Evolutionary conservation across 1,140 invertebrate genomes (phyloP), one percentile per base, ranked within the genome.

Genomic region (Druon quercuslanigerum): DNA sequence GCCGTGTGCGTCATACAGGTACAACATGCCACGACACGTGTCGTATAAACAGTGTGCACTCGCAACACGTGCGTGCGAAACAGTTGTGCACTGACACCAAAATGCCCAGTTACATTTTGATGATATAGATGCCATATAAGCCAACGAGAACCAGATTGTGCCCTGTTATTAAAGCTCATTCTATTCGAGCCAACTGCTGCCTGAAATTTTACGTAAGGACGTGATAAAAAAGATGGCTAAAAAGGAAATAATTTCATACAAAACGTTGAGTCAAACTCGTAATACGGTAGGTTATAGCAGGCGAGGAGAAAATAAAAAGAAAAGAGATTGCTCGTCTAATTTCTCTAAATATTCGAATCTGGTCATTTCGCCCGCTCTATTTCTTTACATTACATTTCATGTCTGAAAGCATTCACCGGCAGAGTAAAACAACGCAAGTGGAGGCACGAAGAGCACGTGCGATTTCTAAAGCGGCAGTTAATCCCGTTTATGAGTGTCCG

Each of bases 11-110:
- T 72, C 71, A 75, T 75, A 76, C 76, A 74, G 77, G 78, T 79
- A 78, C 79, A 83, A 70, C 73, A 76, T 76, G 73, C 76, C 76
- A 71, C 77, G 80, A 82, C 82, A 84, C 80, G 77, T 82, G 80
- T 84, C 79, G 73, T 60, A 70, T 51, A 74, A 56, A 76, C 77
- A 75, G 76, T 76, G 51, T 77, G 76, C 76, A 73, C 75, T 78
- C 73, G 71, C 78, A 80, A 60, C 51, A 40, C 72, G 51, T 17
- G 66, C 16, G 57, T 71, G 73, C 52, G 83, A 72, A 78, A 76
- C 74, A 77, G 77, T 71, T 82, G 80, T 79, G 78, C 57, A 77
- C 70, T 60, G 70, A 57, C 76, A 57, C 51, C 76, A 54, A 76
- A 81, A 78, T 74, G 40, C 5, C 40, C 40, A 9, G 40, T 46